A percentile compares a stretch with the other conserved stretches of the same genome.
Evolutionary conservation across 1,140 invertebrate species (phyloP).

Genomic region (Andrena cerasifolii): DNA sequence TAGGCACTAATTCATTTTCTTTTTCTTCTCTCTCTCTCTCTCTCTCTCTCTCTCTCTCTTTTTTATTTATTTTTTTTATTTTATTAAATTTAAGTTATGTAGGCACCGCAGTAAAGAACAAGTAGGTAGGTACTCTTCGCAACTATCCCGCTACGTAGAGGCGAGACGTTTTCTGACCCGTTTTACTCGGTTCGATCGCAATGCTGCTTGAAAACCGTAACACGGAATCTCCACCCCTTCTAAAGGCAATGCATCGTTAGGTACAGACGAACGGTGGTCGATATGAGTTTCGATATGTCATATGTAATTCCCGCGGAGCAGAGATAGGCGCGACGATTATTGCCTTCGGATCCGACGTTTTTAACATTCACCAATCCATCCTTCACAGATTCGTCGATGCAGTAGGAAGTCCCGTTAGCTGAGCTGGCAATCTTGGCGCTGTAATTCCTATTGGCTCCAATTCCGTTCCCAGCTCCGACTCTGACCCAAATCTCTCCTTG

Average conservation of each 20-base stretch:
- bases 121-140: background rate
- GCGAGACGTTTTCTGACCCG: background rate
- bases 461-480: background rate
- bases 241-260: constrained; percentile 6
- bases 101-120: constrained; percentile 71
- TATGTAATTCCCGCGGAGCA: background rate
- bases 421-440: background rate
- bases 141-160: background rate
- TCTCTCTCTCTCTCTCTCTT: too few relatives aligned
- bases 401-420: background rate
- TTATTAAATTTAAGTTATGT: constrained; percentile 56
- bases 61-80: constrained; percentile 67
- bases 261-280: constrained; percentile 54
- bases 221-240: background rate
- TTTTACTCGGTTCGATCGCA: constrained; percentile 3
- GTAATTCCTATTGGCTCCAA: background rate
- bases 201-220: background rate
- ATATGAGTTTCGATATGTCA: constrained; percentile 72
- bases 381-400: background rate
- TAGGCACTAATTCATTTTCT: constrained; percentile 78
- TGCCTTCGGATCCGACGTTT: background rate
- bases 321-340: constrained; percentile 9
- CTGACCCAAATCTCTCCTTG: background rate
- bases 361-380: constrained; percentile 4
- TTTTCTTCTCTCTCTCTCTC: too few relatives aligned